Conservation (phyloP, 2,888 invertebrate species). For the Vesta saturnalis region DNA sequence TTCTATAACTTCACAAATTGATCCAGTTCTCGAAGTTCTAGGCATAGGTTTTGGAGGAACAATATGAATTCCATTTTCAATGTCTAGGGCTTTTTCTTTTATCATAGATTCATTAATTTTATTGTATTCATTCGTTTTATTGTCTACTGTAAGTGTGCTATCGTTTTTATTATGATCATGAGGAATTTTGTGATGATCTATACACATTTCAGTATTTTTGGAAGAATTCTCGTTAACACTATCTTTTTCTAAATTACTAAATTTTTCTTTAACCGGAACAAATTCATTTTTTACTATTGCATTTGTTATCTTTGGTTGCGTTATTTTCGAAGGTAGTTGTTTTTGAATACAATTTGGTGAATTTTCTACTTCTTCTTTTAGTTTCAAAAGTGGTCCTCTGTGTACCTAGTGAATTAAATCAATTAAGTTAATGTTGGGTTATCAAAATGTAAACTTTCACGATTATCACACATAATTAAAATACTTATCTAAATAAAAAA, state of each 20-base stretch:
- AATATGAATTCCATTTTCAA: conserved; percentile 27
- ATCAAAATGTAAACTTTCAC: too few relatives aligned
- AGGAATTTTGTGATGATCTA: too few relatives aligned
- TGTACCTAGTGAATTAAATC: conserved; percentile 66
- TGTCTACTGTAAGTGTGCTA: conserved; percentile 23
- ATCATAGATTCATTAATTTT: conserved; percentile 51
- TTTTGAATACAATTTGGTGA: conserved; percentile 12
- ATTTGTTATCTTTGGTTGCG: conserved; percentile 60
- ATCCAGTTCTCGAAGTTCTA: conserved; percentile 75
- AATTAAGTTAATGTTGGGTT: too few relatives aligned
- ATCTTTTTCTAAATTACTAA: conserved; percentile 71
- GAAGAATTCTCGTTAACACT: not conserved
- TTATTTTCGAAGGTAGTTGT: conserved; percentile 24
- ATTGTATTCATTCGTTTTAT: conserved; percentile 46
- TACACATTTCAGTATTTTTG: not conserved
- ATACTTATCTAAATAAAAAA: too few relatives aligned
- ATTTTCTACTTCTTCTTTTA: conserved; percentile 62
- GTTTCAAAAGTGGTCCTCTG: conserved; percentile 66
- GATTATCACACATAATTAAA: too few relatives aligned
- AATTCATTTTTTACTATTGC: conserved; percentile 64
- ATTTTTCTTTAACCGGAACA: conserved; percentile 69
- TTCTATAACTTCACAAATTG: conserved; percentile 73
- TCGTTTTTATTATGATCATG: conserved; percentile 10
- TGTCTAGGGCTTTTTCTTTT: conserved; percentile 26
- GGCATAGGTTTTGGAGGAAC: conserved; percentile 83